Evolutionary conservation across 2,888 invertebrate species (phyloP), one percentile per base, ranked within the genome.

Genomic region (Taenaris catops): DNA sequence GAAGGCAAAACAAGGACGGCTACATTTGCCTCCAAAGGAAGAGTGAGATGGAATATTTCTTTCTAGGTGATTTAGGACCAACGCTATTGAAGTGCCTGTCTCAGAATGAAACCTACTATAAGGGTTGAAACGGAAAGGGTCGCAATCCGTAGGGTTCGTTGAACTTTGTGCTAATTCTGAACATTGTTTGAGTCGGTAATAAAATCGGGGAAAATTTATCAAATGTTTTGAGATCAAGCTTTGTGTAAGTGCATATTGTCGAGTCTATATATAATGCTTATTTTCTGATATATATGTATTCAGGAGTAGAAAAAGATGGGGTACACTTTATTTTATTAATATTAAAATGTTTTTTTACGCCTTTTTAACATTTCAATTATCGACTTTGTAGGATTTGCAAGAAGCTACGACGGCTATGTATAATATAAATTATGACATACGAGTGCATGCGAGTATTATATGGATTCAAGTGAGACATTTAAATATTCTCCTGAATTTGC

Each of bases 91-190:
- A 31, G 31, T 31, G 23, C 12, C 23, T 17, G 16, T 28, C 11
- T 21, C 17, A 17, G 35, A 35, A 16, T 53, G 53, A 63, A 62
- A 59, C 69, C 32, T 42, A 31, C 31, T 31, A 31, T 16, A 45
- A 48, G 48, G 49, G 48, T 48, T 43, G 38, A 21, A 36, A 26
- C 23, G 37, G 34, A 39, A 38, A 43, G 45, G 45, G 43, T 43
- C 48, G 45, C 50, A 44, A 44, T 50, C 42, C n/a, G 40, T 25
- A 38, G 53, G 58, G 81, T 65, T 68, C 73, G 48, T 42, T 57
- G 67, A 79, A 59, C 80, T 69, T 62, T 65, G 66, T 55, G 59
- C 70, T 67, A 71, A 70, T 70, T 68, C 58, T 49, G 55, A 48
- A 44, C 39, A 36, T 18, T 37, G 38, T 31, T 39, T 36, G 18